These are phyloP conservation scores for Microcebus lehilahytsara DNA, from an alignment of 2,113 vertebrate genomes.

Conservation along the genomic window DNA sequence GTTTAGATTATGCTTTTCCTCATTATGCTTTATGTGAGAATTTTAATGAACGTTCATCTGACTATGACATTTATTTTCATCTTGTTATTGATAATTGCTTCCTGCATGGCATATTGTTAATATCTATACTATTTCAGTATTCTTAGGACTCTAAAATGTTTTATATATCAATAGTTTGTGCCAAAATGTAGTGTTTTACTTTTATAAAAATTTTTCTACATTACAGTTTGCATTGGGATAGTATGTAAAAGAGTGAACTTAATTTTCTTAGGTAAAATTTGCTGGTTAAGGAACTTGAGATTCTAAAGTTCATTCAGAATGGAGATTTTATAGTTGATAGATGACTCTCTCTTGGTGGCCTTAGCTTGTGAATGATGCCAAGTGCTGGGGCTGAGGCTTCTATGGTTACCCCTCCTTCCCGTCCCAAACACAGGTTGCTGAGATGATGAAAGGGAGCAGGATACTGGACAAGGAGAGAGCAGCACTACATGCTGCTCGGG, in stretches of 20 bases:
- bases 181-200: neutral
- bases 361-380: neutral
- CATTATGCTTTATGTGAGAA: neutral
- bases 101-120: neutral
- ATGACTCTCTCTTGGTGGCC: neutral
- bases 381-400: neutral
- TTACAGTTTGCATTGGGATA: neutral
- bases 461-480: neutral
- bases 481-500: neutral
- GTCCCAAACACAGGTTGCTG: neutral
- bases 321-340: neutral
- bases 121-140: neutral
- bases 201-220: neutral
- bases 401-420: neutral
- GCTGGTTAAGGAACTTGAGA: neutral
- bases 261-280: slow-evolving; percentile 13
- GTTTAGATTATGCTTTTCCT: slow-evolving; percentile 20
- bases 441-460: neutral
- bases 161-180: neutral
- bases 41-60: slow-evolving; percentile 53
- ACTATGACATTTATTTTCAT: slow-evolving; percentile 43
- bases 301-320: neutral
- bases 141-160: neutral
- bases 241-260: neutral
- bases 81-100: neutral